Base-by-base conservation (phyloP, 35 echinoderm and acorn worm genomes). In the Chiridota heheva region DNA sequence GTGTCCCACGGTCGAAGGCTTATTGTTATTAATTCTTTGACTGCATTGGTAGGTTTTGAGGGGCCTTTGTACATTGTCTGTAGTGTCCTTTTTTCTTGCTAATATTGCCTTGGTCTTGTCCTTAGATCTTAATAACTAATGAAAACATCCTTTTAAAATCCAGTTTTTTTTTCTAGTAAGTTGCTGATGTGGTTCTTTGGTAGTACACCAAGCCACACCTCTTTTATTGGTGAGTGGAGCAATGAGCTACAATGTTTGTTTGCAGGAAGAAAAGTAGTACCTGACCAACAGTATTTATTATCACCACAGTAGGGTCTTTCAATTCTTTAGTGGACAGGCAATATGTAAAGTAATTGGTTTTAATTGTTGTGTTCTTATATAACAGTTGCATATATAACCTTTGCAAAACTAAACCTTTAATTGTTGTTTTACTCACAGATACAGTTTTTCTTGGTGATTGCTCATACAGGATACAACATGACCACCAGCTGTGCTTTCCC, bases 381-480 rank as follows among this genome's bases (percentile, higher is more conserved):
- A 22, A 24, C 20, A 36, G 0, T 8, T 32, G 16, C 2, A 5
- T 58, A 59, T 13, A 1, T 24, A 17, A 36, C 27, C 12, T 5
- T 15, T 27, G 28, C 32, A n/a, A 40, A 71, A 13, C 18, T 6
- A 71, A 15, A 40, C 17, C 26, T 18, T 29, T 2, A 44, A 41
- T 74, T 24, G 2, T 33, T n/a, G n/a, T 78, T 47, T 59, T 15
- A 31, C 36, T 59, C 58, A 5, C 85, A 95, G 91, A 26, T 84
- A 6, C 91, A 95, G 44, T 95, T 95, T 74, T 73, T 95, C 25
- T 55, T 62, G 5, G 63, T 95, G 5, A 61, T 95, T 16, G 25
- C 81, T 48, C 91, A 95, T 45, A 88, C 85, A 1, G 79, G 91
- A 1, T 79, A 84, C 65, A 95, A 88, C 57, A 77, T 95, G 36